Evolutionary conservation across 2,888 invertebrate species (phyloP).

Genomic region (Chouioia cunea): DNA sequence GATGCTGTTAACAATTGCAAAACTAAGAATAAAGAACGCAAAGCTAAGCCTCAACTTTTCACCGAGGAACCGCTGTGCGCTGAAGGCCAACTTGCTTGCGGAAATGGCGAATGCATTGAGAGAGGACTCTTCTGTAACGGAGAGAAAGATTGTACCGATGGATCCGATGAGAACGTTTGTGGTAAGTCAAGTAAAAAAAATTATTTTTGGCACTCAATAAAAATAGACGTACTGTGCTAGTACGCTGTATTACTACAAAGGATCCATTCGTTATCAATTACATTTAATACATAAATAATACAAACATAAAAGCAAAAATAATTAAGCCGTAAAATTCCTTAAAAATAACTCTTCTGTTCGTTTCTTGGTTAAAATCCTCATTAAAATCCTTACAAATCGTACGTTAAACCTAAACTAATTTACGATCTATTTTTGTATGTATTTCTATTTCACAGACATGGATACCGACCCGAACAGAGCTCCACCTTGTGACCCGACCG

Average conservation of each 20-base stretch:
- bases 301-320: too few relatives aligned
- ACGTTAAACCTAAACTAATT: too few relatives aligned
- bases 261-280: too few relatives aligned
- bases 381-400: too few relatives aligned
- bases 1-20: slow-evolving; percentile 94
- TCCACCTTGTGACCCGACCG: slow-evolving; percentile 87
- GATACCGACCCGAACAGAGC: slow-evolving; percentile 95
- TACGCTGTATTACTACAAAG: too few relatives aligned
- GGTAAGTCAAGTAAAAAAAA: slow-evolving; percentile 73
- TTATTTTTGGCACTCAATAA: too few relatives aligned
- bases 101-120: slow-evolving; percentile 88
- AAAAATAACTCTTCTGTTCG: too few relatives aligned
- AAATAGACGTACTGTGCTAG: too few relatives aligned
- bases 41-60: slow-evolving; percentile 86
- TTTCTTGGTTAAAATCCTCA: too few relatives aligned
- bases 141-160: slow-evolving; percentile 88
- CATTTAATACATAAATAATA: too few relatives aligned
- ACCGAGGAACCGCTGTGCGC: slow-evolving; percentile 92
- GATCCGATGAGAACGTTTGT: slow-evolving; percentile 91
- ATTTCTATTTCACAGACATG: slow-evolving; percentile 85
- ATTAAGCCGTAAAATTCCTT: too few relatives aligned
- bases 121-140: slow-evolving; percentile 94
- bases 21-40: slow-evolving; percentile 88
- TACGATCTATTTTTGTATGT: too few relatives aligned
- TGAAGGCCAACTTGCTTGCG: slow-evolving; percentile 89